Evolutionary conservation across 1,140 invertebrate genomes (phyloP).

Genomic region (Cydia fagiglandana): DNA sequence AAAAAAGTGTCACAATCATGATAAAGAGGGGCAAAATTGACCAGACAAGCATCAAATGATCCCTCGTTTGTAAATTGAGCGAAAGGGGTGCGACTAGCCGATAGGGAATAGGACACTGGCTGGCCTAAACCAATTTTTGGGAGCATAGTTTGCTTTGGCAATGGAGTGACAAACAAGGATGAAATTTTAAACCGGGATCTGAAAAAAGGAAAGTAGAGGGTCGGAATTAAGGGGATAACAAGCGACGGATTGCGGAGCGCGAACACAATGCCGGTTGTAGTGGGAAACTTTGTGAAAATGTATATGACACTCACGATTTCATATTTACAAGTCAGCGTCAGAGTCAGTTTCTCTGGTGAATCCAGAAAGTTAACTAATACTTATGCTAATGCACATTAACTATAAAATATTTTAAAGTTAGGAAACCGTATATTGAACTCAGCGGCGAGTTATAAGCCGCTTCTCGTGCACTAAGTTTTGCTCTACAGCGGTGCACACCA

Average conservation of each 20-base stretch:
- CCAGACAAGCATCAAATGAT: background rate
- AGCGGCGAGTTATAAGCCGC: too few species aligned
- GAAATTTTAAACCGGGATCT: background rate
- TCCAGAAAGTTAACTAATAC: too few species aligned
- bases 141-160: constrained; percentile 1
- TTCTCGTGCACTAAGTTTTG: too few species aligned
- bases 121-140: constrained; percentile 11
- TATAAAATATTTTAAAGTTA: too few species aligned
- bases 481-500: too few species aligned
- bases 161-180: background rate
- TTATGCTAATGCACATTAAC: too few species aligned
- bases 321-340: background rate
- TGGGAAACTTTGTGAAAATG: background rate
- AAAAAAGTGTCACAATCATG: background rate
- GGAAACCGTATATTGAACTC: too few species aligned
- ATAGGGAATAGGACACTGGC: background rate
- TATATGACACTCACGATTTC: background rate
- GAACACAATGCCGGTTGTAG: background rate
- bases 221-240: background rate
- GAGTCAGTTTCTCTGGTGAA: background rate
- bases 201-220: background rate
- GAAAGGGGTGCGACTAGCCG: background rate
- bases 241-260: background rate
- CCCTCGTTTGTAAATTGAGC: constrained; percentile 9
- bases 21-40: constrained; percentile 15